Base-by-base conservation (phyloP, 2,888 invertebrate genomes). In the Penaeus monodon region DNA sequence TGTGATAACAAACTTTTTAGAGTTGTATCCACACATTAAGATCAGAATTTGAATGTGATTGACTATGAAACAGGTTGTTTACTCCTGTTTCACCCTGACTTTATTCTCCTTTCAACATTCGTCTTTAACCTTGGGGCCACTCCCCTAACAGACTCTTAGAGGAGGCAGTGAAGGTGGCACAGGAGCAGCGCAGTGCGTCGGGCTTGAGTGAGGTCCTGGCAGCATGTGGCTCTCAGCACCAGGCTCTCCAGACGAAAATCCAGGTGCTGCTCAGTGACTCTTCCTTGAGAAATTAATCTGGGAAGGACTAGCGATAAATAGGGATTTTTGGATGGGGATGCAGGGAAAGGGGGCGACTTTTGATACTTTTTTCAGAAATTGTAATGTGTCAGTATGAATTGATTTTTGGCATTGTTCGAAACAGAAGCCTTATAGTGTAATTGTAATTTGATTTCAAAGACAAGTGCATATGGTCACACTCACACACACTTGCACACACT, bases 161-260 rank as follows among this genome's bases (percentile, higher is more conserved):
- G 33, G 88, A 88, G 22, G 88, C 88, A 10, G 74, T 76, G 24
- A 88, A 84, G 44, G 80, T 44, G 33, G 88, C 88, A 27, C 88
- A 84, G 49, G 88, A 88, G 29, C 88, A 88, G 84, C 74, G 88
- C n/a, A 88, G 88, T 76, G 81, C 76, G 24, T 27, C 81, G 17
- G 74, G 84, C 33, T 49, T 88, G 57, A 76, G 84, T 20, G 84
- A 84, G 63, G 81, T 88, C 49, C 68, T 88, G 33, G 81, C 80
- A n/a, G 84, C 88, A 14, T 88, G 88, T 84, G 88, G 88, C 24
- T 81, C 88, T 24, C 88, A 88, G 38, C 80, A 88, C 44, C 84
- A 84, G 22, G 68, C 74, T 65, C 74, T 88, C n/a, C 84, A 88
- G 77, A 65, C 88, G 12, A 84, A 81, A 22, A 84, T 88, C 27